These are phyloP conservation scores for Dinoponera quadriceps DNA, from an alignment of 1,140 invertebrate species.

Conservation along the genomic window DNA sequence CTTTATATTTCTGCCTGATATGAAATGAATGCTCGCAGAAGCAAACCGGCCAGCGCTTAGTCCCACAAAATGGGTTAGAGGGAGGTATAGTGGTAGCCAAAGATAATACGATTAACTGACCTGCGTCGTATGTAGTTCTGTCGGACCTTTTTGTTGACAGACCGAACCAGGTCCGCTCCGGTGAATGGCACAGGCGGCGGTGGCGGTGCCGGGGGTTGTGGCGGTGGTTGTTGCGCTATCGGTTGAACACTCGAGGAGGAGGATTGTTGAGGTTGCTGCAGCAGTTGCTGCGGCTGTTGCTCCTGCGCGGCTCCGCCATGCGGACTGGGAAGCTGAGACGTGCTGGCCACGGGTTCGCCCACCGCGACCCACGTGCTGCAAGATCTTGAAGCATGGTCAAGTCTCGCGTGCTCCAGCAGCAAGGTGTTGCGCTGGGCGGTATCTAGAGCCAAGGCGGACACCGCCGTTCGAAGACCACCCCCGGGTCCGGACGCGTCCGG, in stretches of 20 bases:
- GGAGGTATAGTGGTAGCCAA: too few relatives aligned
- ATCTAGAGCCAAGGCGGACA: constrained; percentile 89
- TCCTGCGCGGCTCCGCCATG: constrained; percentile 87
- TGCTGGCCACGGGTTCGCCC: constrained; percentile 88
- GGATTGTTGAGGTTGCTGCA: constrained; percentile 10
- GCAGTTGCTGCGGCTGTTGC: constrained; percentile 27
- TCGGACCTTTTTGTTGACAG: constrained; percentile 93
- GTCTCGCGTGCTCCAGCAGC: constrained; percentile 86
- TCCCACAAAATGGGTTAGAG: too few relatives aligned
- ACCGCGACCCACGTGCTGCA: constrained; percentile 95
- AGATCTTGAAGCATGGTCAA: constrained; percentile 91
- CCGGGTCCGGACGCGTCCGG: constrained; percentile 79
- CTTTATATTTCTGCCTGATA: too few relatives aligned
- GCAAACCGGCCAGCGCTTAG: too few relatives aligned
- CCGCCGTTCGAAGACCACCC: constrained; percentile 85
- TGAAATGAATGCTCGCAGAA: too few relatives aligned
- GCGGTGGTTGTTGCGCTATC: constrained; percentile 78
- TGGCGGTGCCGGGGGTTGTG: constrained; percentile 84
- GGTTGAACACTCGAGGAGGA: constrained; percentile 41
- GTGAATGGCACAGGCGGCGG: constrained; percentile 87
- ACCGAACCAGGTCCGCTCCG: constrained; percentile 91
- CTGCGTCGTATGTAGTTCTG: constrained; percentile 83
- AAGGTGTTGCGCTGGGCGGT: constrained; percentile 87
- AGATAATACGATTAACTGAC: constrained; percentile 56
- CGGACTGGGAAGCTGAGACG: constrained; percentile 90